These are phyloP conservation scores for Drosophila quinaria DNA, from an alignment of 2,888 invertebrate genomes.

Conservation along the genomic window DNA sequence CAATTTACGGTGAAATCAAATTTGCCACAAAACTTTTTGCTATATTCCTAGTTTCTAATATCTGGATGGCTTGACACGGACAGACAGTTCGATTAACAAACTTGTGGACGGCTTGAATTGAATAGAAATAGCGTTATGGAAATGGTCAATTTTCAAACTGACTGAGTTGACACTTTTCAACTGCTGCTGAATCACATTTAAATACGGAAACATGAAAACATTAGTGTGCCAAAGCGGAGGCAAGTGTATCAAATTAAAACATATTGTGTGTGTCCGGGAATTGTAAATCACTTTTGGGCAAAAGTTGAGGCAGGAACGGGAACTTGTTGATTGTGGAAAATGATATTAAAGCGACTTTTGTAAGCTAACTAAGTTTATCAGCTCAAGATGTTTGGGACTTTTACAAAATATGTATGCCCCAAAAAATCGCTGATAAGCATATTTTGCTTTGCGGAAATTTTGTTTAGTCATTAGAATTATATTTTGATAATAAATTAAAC, in stretches of 20 bases:
- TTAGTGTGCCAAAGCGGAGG: slow-evolving; percentile 1
- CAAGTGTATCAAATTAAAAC: slow-evolving; percentile 22
- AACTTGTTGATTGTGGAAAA: slow-evolving; percentile 14
- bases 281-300: background rate
- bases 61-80: slow-evolving; percentile 17
- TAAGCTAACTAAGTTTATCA: background rate
- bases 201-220: background rate
- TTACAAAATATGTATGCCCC: background rate
- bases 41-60: slow-evolving; percentile 36
- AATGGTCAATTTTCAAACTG: slow-evolving; percentile 6
- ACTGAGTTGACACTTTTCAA: background rate
- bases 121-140: slow-evolving; percentile 9
- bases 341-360: background rate
- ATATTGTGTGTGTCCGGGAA: slow-evolving; percentile 6
- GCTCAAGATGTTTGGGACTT: background rate
- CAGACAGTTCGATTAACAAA: slow-evolving; percentile 34
- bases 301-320: background rate
- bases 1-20: slow-evolving; percentile 66
- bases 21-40: slow-evolving; percentile 54
- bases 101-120: slow-evolving; percentile 30
- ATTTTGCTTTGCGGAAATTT: background rate
- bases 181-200: background rate
- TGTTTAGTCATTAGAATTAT: background rate
- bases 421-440: background rate
- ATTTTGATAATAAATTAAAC: background rate